phyloP scores from a whole-genome alignment of 2,888 invertebrate genomes.

The Hypomecis atomaria region DNA sequence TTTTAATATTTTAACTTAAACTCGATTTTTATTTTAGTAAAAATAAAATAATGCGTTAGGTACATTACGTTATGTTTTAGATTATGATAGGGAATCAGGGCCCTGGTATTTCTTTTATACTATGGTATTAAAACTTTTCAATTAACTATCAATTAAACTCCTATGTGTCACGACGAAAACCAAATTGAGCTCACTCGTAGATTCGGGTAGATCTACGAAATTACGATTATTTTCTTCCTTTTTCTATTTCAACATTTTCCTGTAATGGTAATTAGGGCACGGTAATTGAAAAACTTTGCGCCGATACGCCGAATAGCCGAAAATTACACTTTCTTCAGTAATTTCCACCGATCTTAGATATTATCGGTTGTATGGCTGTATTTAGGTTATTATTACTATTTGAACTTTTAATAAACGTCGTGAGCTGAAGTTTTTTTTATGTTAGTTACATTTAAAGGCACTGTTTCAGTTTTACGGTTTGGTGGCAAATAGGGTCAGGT shows the following conservation, averaged over 20 bases:
- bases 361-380: conserved; percentile 65
- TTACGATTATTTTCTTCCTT: conserved; percentile 38
- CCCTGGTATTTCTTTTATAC: too few species aligned
- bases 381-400: conserved; percentile 75
- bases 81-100: too few species aligned
- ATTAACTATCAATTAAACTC: too few species aligned
- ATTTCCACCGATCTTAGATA: conserved; percentile 66
- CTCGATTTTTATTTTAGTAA: too few species aligned
- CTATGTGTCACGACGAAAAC: conserved; percentile 30
- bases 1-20: too few species aligned
- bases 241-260: conserved; percentile 54
- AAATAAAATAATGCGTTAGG: too few species aligned
- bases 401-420: conserved; percentile 76
- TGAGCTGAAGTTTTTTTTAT: conserved; percentile 53
- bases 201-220: conserved; percentile 47
- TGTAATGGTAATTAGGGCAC: conserved; percentile 63
- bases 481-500: too few species aligned
- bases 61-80: too few species aligned
- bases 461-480: too few species aligned
- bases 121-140: too few species aligned
- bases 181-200: conserved; percentile 37
- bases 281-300: conserved; percentile 82
- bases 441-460: too few species aligned
- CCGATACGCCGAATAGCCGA: conserved; percentile 69
- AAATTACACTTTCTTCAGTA: conserved; percentile 75